Evolutionary conservation across 2,888 invertebrate species (phyloP), one percentile per base, ranked within the genome.

Genomic region (Odontomyia ornata): DNA sequence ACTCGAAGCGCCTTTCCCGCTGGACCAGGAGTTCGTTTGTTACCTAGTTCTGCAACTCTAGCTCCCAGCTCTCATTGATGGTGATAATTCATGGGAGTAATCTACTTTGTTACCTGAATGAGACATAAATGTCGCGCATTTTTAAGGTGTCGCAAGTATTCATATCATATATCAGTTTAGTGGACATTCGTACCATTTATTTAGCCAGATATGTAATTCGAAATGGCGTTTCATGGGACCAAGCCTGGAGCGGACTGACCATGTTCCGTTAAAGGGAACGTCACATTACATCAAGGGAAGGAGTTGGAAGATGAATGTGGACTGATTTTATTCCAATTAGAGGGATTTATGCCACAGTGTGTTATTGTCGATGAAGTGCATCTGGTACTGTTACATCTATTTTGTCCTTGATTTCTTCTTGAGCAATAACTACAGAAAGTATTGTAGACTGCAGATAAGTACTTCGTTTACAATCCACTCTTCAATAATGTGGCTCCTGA

Each of bases 91-190:
- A 64, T 64, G 64, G 64, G 5, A 18, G 28, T 25, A 64, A 30
- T 30, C 64, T 30, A 64, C 64, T 64, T 64, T 64, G 64, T 64
- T 30, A 30, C 64, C 25, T 64, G 25, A 64, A 64, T 64, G 64
- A 64, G 64, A 64, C 64, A n/a, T 64, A 30, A 64, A 30, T 64
- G 64, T 64, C 30, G 28, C 13, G 64, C 25, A 18, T 30, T 30
- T 64, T 27, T 11, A 30, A 18, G 30, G 27, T 28, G 28, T 64
- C 64, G 64, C 64, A 15, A 64, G 57, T 4, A 60, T 60, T 60
- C 21, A 60, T 60, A 60, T 60, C 57, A 60, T 60, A 60, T 60
- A 60, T 60, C 25, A 60, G 57, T 60, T 60, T 60, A 60, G 57
- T 18, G 57, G 23, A 60, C 21, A 60, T 7, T 60, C 57, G 21